Conservation (phyloP, 2,888 invertebrate species). For the Chrysolina oricalcia region DNA sequence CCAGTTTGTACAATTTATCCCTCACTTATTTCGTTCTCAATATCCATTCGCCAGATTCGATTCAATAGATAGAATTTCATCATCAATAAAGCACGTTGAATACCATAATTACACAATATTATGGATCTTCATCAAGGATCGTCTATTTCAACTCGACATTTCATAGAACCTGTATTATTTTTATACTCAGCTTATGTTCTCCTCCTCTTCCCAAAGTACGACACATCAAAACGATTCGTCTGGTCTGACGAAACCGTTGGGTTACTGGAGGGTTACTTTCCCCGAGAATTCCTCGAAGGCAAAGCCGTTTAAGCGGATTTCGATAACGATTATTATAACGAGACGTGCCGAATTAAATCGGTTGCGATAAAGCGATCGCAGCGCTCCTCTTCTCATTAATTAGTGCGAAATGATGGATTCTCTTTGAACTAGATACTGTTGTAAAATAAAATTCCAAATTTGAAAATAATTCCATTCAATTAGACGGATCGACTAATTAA, state of each 20-base stretch:
- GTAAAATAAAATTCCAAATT: constrained; percentile 47
- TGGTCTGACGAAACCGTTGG: background rate
- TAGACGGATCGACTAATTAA: constrained; percentile 49
- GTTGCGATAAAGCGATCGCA: constrained; percentile 49
- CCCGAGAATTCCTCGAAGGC: background rate
- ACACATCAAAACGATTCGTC: background rate
- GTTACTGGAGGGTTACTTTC: background rate
- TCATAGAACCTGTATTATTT: background rate
- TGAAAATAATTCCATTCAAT: constrained; percentile 47
- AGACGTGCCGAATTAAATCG: constrained; percentile 53
- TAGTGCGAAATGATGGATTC: constrained; percentile 51
- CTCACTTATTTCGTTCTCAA: too few relatives aligned
- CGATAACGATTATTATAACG: constrained; percentile 17
- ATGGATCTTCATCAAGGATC: background rate
- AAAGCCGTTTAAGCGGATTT: background rate
- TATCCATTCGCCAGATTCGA: too few relatives aligned
- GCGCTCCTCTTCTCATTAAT: constrained; percentile 49
- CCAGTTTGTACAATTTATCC: too few relatives aligned
- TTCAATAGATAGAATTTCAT: too few relatives aligned
- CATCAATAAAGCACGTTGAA: too few relatives aligned
- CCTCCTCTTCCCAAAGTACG: too few relatives aligned
- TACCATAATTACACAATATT: too few relatives aligned
- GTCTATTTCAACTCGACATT: background rate
- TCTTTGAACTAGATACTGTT: constrained; percentile 50
- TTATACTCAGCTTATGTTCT: too few relatives aligned